Conservation (phyloP, 2,113 vertebrate genomes). For the Neogale vison region DNA sequence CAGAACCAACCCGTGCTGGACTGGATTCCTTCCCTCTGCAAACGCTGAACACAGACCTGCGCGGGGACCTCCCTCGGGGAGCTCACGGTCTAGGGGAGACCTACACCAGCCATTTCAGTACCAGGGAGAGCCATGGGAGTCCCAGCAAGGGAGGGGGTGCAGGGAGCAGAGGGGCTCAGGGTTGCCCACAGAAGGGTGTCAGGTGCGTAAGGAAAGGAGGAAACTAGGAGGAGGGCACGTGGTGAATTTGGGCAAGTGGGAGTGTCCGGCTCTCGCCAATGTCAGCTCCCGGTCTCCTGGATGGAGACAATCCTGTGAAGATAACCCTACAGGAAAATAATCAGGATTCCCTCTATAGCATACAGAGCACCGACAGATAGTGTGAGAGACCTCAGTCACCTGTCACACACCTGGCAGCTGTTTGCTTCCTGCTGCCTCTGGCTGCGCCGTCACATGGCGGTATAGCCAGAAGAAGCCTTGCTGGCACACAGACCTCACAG, state of each 20-base stretch:
- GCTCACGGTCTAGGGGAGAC: neutral
- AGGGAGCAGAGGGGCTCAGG: neutral
- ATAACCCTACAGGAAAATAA: too few species aligned
- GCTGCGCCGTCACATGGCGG: fast-evolving
- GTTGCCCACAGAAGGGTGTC: too few species aligned
- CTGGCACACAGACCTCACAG: neutral
- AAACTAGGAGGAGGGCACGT: fast-evolving
- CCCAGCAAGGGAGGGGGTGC: neutral
- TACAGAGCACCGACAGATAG: fast-evolving
- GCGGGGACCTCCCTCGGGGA: neutral
- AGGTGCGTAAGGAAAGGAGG: neutral
- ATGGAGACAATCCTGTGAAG: neutral
- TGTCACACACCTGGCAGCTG: fast-evolving
- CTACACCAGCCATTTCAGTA: fast-evolving
- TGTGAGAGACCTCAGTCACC: fast-evolving
- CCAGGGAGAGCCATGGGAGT: neutral
- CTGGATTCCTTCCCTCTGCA: neutral
- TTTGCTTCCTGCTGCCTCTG: neutral
- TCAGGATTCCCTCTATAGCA: neutral
- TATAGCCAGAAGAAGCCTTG: neutral
- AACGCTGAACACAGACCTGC: neutral
- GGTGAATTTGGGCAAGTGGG: neutral
- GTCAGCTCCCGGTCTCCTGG: neutral
- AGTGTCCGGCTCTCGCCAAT: too few species aligned
- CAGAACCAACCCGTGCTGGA: too few species aligned